Percentiles rank a stretch among this genome's conserved stretches.
Conservation (phyloP, 2,888 invertebrate species). For the Eulithis prunata region DNA sequence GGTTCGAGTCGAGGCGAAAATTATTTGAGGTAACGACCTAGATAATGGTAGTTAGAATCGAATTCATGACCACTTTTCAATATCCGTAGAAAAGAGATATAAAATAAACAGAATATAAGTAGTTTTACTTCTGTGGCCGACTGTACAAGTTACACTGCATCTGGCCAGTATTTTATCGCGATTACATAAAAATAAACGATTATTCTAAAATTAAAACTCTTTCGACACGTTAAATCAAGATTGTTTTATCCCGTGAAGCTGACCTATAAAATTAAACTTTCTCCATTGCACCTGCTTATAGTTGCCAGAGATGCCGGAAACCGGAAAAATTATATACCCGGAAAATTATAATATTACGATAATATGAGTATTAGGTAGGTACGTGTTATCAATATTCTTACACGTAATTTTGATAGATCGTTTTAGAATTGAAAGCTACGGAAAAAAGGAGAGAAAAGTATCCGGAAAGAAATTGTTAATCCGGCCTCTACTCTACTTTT, state of each 20-base stretch:
- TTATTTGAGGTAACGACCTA: too few relatives aligned
- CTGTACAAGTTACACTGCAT: slow-evolving; percentile 17
- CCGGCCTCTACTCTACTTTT: neutral
- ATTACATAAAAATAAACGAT: slow-evolving; percentile 27
- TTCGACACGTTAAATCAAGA: slow-evolving; percentile 31
- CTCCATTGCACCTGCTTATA: slow-evolving; percentile 26
- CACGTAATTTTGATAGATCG: too few relatives aligned
- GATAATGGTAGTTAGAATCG: too few relatives aligned
- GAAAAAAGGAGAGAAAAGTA: too few relatives aligned
- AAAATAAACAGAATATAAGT: neutral
- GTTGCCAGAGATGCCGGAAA: neutral
- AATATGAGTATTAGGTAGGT: too few relatives aligned
- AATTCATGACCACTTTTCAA: too few relatives aligned
- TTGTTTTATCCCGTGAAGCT: slow-evolving; percentile 28
- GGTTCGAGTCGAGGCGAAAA: too few relatives aligned
- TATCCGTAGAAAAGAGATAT: too few relatives aligned
- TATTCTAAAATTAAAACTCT: slow-evolving; percentile 31
- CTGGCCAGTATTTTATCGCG: slow-evolving; percentile 29
- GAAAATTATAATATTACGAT: neutral
- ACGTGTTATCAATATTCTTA: too few relatives aligned
- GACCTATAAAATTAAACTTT: slow-evolving; percentile 41
- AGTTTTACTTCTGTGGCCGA: neutral
- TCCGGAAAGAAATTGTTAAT: too few relatives aligned
- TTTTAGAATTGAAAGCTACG: too few relatives aligned
- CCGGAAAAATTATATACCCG: slow-evolving; percentile 2